Base-by-base conservation (phyloP, 1,140 invertebrate species). In the Camponotus floridanus region DNA sequence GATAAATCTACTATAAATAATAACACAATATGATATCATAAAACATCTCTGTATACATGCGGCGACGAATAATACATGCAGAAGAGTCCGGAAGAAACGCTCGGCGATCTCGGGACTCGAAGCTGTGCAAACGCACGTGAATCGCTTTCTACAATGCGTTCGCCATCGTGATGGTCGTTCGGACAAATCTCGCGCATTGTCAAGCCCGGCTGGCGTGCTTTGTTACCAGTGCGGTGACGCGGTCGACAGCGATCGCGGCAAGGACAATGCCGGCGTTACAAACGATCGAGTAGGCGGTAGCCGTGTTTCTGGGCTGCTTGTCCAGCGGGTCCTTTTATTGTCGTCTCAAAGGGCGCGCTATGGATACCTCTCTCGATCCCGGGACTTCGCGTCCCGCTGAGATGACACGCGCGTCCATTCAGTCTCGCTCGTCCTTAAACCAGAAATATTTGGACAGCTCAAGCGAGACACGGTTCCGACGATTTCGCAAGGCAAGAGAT, bases 241-340 rank as follows among this genome's bases (percentile, higher is more conserved):
- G 61, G 74, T 51, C 48, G 48, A 90, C 71, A 78, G 64, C 80
- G 81, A 73, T 11, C 51, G 73, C 64, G 55, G 76, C 73, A 61
- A 26, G 76, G 84, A 91, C 86, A 36, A 85, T 61, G 31, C 42
- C 42, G 79, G 64, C 65, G 39, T 45, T 85, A 91, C 83, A 88
- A 89, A 88, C 89, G 90, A 87, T 89, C 76, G 88, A 89, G 91
- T 92, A 81, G 90, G 91, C 90, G 91, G 90, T 92, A 92, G 92
- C 65, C 88, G 87, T 93, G 92, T 93, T 93, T 92, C 92, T 88
- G 80, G 88, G 21, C 26, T 9, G 42, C 39, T 42, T 18, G 68
- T 91, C 85, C 84, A 31, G 26, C 67, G 71, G 78, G 36, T 18
- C 67, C 76, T 87, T 87, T 92, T 88, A 92, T 93, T 93, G 90